Evolutionary conservation across 2,797 vertebrate species (phyloP).

Genomic region (Fringilla coelebs): DNA sequence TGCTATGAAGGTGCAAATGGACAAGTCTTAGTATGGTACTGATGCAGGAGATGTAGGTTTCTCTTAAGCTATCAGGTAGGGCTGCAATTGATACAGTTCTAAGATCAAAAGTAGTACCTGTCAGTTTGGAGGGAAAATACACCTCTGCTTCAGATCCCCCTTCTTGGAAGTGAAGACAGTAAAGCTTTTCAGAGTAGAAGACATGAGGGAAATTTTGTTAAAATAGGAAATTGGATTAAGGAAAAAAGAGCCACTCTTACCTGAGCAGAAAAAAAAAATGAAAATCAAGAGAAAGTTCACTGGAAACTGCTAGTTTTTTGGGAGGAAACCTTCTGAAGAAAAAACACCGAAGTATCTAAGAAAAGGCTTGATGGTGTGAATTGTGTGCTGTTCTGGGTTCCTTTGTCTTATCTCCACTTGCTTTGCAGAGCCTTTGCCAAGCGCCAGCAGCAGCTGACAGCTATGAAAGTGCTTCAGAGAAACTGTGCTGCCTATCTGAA

Average conservation of each 20-base stretch:
- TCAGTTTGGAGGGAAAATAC: not conserved
- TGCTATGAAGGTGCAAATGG: not conserved
- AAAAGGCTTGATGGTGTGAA: not conserved
- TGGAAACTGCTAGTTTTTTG: not conserved
- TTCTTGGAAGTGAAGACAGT: not conserved
- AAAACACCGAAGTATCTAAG: not conserved
- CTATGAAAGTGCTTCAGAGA: constrained; percentile 98
- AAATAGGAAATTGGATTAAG: not conserved
- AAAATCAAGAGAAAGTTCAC: not conserved
- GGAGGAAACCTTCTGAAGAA: not conserved
- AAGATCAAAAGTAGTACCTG: not conserved
- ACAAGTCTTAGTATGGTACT: not conserved
- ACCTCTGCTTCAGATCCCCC: not conserved
- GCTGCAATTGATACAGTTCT: not conserved
- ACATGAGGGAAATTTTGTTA: not conserved
- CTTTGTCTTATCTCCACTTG: not conserved
- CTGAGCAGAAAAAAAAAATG: not conserved
- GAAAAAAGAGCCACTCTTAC: not conserved
- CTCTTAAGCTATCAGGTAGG: not conserved
- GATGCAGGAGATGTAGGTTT: not conserved
- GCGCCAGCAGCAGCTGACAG: constrained; percentile 95
- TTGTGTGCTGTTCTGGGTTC: not conserved
- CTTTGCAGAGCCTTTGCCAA: constrained; percentile 89
- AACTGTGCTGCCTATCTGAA: constrained; percentile 98
- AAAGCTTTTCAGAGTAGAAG: not conserved